A percentile compares a stretch with the other conserved stretches of the same genome.
phyloP scores from a whole-genome alignment of 1,140 invertebrate species.

The Lineus longissimus region DNA sequence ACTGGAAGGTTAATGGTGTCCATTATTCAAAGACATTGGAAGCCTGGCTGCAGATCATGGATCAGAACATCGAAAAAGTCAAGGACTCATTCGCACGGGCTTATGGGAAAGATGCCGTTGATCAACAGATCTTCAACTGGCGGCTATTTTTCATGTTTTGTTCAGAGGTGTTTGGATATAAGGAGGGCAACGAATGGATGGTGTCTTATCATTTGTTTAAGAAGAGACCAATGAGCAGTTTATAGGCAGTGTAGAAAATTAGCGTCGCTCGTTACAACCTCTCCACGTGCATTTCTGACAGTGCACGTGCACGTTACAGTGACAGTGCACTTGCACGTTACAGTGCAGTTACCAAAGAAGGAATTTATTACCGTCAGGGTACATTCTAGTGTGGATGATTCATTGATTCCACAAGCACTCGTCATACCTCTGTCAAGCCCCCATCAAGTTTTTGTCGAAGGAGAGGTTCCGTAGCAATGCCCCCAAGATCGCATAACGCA shows the following conservation, averaged over 20 bases:
- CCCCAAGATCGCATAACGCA: too few relatives aligned
- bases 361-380: too few relatives aligned
- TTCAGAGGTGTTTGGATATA: constrained; percentile 42
- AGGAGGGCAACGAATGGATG: constrained; percentile 41
- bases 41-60: constrained; percentile 34
- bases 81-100: constrained; percentile 24
- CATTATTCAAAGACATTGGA: constrained; percentile 41
- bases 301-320: too few relatives aligned
- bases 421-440: too few relatives aligned
- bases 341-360: too few relatives aligned
- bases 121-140: constrained; percentile 41
- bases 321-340: too few relatives aligned
- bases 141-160: constrained; percentile 45
- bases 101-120: constrained; percentile 30
- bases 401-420: too few relatives aligned
- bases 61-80: constrained; percentile 32
- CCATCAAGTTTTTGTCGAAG: too few relatives aligned
- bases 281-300: too few relatives aligned
- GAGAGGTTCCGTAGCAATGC: too few relatives aligned
- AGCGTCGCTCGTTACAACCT: background rate
- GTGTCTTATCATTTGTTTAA: constrained; percentile 36
- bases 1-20: constrained; percentile 38
- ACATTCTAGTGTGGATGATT: too few relatives aligned
- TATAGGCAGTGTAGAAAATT: background rate
- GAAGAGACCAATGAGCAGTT: constrained; percentile 15